Evolutionary conservation across 2,797 vertebrate genomes (phyloP), one percentile per base, ranked within the genome.

Genomic region (Hemitrygon akajei): DNA sequence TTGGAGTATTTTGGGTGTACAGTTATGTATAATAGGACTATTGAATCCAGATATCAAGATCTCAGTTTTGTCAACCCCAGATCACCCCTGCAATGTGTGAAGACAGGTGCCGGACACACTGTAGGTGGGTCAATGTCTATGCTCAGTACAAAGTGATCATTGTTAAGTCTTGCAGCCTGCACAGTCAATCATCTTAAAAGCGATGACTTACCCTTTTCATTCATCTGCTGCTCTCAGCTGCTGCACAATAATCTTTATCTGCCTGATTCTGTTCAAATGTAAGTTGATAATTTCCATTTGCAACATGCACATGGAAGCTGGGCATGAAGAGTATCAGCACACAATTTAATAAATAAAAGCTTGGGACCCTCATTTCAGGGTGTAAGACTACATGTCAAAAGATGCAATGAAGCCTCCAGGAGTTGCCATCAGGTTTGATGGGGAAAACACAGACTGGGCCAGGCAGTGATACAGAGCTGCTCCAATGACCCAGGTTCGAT

Each of bases 131-230:
- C 89, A 40, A 18, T 71, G 56, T 91, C 94, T 93, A 47, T 75
- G 25, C 69, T 75, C 94, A 84, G 94, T 94, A 94, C 94, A 94
- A 89, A 93, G 79, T 40, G 37, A 73, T 37, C 91, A 94, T 94
- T 95, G 94, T 95, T 84, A 34, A 80, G 27, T 69, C 82, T 34
- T 71, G 37, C 94, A 95, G 94, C 94, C 94, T 94, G 73, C 87
- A 69, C 92, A 93, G 94, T 95, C 94, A 94, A 91, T 95, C 95
- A 95, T 58, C 89, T 71, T 66, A 69, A 91, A 86, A 71, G 63
- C 20, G 30, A 40, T 27, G 63, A 69, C 89, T 91, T 91, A 25
- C n/a, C 40, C 16, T 69, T 71, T 25, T 91, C 37, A 73, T 91
- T 27, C n/a, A 91, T 66, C 37, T 34, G n/a, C 7, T 69, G 2